phyloP scores from a whole-genome alignment of 2,113 vertebrate species.

The Bostrychus sinensis region DNA sequence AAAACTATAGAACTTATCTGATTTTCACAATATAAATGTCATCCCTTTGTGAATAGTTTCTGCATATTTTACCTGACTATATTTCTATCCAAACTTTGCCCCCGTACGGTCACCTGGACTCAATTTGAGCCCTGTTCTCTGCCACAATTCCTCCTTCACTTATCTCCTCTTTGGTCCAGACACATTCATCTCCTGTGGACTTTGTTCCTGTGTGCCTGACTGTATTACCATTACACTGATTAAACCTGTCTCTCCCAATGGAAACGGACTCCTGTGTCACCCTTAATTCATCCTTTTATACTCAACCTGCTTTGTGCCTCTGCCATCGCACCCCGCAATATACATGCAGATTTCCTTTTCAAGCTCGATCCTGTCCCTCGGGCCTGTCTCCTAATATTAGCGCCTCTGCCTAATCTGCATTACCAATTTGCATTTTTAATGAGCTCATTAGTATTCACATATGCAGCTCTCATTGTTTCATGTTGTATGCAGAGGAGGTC shows the following conservation, averaged over 20 bases:
- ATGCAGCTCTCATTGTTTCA: not conserved
- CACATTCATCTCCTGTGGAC: constrained; percentile 15
- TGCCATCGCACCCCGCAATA: not conserved
- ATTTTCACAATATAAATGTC: not conserved
- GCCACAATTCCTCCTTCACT: not conserved
- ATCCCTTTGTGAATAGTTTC: not conserved
- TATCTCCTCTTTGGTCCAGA: not conserved
- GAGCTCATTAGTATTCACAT: constrained; percentile 10
- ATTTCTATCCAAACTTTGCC: not conserved
- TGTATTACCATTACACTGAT: constrained; percentile 13
- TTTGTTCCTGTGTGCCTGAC: constrained; percentile 3
- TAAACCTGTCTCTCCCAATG: not conserved
- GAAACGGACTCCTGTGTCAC: constrained; percentile 15
- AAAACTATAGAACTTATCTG: too few relatives aligned
- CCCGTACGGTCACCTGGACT: not conserved
- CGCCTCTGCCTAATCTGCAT: constrained; percentile 10
- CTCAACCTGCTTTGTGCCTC: not conserved
- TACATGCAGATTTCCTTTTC: constrained; percentile 1
- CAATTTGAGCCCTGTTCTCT: not conserved
- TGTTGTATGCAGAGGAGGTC: not conserved
- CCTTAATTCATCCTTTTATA: constrained; percentile 15
- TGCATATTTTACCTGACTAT: not conserved
- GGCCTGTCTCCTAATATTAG: constrained; percentile 23
- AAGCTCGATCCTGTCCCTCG: not conserved
- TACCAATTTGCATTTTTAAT: constrained; percentile 22